Evolutionary conservation across 1,140 invertebrate species (phyloP).

Genomic region (Chrysomallon squamiferum): DNA sequence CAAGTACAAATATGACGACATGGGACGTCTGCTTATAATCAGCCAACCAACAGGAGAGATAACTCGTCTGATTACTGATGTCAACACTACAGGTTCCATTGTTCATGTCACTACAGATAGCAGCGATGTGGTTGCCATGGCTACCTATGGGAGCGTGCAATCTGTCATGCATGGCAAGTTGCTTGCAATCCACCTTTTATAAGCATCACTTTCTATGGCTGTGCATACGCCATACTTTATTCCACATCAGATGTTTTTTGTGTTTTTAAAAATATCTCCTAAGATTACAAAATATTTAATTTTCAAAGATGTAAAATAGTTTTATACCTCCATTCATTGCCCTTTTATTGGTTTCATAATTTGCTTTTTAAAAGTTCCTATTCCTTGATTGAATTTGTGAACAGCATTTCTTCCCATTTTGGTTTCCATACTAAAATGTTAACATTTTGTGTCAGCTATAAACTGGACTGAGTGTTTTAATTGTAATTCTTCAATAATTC

Average conservation of each 20-base stretch:
- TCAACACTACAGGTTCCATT: conserved; percentile 60
- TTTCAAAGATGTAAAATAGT: too few relatives aligned
- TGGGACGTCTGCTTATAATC: conserved; percentile 82
- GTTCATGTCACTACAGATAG: conserved; percentile 58
- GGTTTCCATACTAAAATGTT: too few relatives aligned
- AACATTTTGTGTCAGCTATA: too few relatives aligned
- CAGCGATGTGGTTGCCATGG: conserved; percentile 57
- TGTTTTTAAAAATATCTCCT: too few relatives aligned
- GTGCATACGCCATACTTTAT: neutral
- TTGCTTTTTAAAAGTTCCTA: too few relatives aligned
- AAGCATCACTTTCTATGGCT: neutral
- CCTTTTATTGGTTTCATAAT: too few relatives aligned
- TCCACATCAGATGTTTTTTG: conserved; percentile 3
- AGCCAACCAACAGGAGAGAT: conserved; percentile 90
- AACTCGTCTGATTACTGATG: conserved; percentile 71
- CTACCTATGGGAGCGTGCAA: conserved; percentile 62
- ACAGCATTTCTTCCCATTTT: too few relatives aligned
- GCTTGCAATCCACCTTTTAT: conserved; percentile 34
- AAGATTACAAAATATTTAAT: neutral
- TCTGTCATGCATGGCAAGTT: conserved; percentile 62
- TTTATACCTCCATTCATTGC: too few relatives aligned
- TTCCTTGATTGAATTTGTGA: too few relatives aligned
- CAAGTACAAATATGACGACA: conserved; percentile 86
- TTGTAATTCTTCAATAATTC: too few relatives aligned
- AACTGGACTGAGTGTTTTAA: too few relatives aligned